Conservation (phyloP, 2,797 vertebrate species). For the Furcifer pardalis region DNA sequence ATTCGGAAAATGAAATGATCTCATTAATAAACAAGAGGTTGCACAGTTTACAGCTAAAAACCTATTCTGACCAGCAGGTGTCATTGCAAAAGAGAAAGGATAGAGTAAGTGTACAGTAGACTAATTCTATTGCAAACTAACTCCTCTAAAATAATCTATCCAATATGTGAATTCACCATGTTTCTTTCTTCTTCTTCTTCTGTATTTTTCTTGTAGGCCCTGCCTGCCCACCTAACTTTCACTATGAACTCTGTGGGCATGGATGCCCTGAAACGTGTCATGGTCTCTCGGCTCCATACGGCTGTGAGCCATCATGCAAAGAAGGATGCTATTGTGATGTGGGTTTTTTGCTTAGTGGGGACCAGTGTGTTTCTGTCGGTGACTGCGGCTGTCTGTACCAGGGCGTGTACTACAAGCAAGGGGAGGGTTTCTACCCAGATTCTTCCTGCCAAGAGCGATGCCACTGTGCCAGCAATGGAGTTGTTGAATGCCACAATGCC, state of each 20-base stretch:
- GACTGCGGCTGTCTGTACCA: constrained; percentile 66
- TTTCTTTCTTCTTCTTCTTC: background rate
- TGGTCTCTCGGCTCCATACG: background rate
- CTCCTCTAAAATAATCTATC: background rate
- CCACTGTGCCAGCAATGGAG: constrained; percentile 44
- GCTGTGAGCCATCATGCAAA: constrained; percentile 75
- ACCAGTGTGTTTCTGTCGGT: constrained; percentile 73
- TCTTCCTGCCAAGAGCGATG: constrained; percentile 67
- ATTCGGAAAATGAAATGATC: background rate
- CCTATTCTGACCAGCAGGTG: background rate
- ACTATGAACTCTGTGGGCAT: constrained; percentile 82
- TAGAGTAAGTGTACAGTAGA: background rate
- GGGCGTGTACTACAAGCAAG: constrained; percentile 33
- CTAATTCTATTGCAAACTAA: background rate
- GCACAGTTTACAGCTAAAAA: no score
- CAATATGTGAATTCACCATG: background rate
- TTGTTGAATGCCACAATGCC: constrained; percentile 20
- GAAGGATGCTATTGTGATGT: constrained; percentile 84
- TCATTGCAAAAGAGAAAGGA: background rate
- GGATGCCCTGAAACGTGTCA: constrained; percentile 81
- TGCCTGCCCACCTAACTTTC: constrained; percentile 79
- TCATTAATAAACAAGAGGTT: background rate
- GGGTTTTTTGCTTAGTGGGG: constrained; percentile 79
- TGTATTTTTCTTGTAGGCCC: constrained; percentile 70
- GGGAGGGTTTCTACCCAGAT: constrained; percentile 35